Evolutionary conservation across 2,797 vertebrate genomes (phyloP), one percentile per base, ranked within the genome.

Genomic region (Neosilurus hyrtlii): DNA sequence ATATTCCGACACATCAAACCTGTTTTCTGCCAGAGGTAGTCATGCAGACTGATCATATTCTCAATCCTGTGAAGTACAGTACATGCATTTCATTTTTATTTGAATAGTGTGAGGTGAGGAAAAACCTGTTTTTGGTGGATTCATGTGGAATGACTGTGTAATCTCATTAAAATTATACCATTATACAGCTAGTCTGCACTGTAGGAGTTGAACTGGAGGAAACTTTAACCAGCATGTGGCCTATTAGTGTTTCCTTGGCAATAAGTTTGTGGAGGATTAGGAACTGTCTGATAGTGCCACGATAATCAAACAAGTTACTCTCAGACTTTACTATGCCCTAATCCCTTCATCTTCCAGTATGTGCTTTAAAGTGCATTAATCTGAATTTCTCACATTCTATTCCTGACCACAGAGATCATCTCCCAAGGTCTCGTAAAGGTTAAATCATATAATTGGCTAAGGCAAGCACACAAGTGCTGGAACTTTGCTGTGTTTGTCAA

Each of bases 291-390:
- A 91, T 89, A 75, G 79, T 78, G 65, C 89, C 89, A 89, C 86
- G 72, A 87, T 85, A 85, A 86, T 86, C 90, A 87, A 30, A 37
- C 79, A 22, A 87, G 80, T 79, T 85, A 56, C 83, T 86, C 82
- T 86, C 63, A 81, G 71, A 75, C 84, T 79, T 83, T 79, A 52
- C 54, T 43, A 37, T 84, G 51, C 72, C 35, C 14, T 90, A 90
- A 93, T 92, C 92, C 89, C 72, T 86, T 82, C 82, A 78, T 90
- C 87, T 92, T 90, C 89, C 91, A 90, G 89, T 92, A 90, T 88
- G 92, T 91, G 88, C 93, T 94, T 94, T 93, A 90, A 94, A 92
- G 92, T 93, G 62, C 70, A 85, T 87, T 92, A 89, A 89, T 89
- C 87, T 67, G 75, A 81, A 62, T 77, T 30, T 73, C 26, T n/a